A percentile compares a stretch with the other conserved stretches of the same genome.
Conservation (phyloP, 2,113 vertebrate genomes). For the Ctenodactylus gundi region DNA sequence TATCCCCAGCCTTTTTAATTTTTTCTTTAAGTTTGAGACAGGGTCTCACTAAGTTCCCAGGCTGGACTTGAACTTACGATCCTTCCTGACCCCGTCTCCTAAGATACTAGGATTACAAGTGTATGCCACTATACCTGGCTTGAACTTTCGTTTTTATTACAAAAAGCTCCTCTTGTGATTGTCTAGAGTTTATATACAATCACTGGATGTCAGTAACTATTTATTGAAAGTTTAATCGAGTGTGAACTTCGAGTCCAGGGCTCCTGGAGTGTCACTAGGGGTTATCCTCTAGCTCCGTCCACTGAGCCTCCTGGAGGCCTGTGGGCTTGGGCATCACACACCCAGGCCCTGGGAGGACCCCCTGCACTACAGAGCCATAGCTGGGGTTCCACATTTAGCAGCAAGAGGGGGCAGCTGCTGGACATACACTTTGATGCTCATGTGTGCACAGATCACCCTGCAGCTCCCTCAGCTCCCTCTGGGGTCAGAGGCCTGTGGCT, state of each 20-base stretch:
- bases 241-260: not conserved
- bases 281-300: not conserved
- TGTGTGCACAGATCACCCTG: not conserved
- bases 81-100: too few relatives aligned
- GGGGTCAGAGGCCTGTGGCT: not conserved
- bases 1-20: too few relatives aligned
- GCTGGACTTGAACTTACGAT: too few relatives aligned
- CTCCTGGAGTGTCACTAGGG: not conserved
- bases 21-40: too few relatives aligned
- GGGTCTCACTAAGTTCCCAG: too few relatives aligned
- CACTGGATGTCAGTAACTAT: not conserved
- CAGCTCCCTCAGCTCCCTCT: not conserved
- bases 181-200: not conserved
- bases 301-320: not conserved
- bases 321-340: not conserved
- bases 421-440: accelerated
- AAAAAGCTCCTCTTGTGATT: not conserved
- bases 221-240: not conserved
- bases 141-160: too few relatives aligned
- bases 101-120: too few relatives aligned
- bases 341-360: not conserved
- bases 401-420: not conserved
- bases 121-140: too few relatives aligned
- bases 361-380: too few relatives aligned
- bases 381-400: accelerated